phyloP scores from a whole-genome alignment of 2,888 invertebrate species.

The Epirrhoe tristata region DNA sequence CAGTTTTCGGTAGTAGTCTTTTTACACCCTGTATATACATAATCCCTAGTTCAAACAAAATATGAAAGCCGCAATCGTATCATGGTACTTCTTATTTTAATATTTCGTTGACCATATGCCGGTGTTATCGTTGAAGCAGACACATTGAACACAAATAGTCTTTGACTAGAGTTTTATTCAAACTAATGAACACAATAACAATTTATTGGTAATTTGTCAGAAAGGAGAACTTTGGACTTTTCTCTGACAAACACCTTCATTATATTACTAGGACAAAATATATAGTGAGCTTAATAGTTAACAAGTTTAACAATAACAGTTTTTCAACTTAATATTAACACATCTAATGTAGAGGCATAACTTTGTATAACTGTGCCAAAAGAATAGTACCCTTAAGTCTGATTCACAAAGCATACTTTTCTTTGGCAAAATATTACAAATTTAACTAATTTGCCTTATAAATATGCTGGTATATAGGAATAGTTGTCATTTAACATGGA shows the following conservation, averaged over 20 bases:
- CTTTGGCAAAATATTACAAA: not conserved
- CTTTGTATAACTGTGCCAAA: not conserved
- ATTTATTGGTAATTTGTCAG: not conserved
- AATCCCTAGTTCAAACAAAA: too few species aligned
- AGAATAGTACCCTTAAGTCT: not conserved
- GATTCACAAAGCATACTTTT: not conserved
- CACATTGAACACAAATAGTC: not conserved
- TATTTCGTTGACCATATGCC: too few species aligned
- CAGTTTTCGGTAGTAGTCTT: too few species aligned
- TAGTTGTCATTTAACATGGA: not conserved
- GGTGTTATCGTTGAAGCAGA: not conserved
- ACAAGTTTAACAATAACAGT: not conserved
- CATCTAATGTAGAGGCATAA: too few species aligned
- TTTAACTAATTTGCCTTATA: not conserved
- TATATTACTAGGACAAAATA: not conserved
- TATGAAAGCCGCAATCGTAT: too few species aligned
- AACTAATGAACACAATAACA: not conserved
- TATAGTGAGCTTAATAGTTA: not conserved
- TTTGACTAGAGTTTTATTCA: not conserved
- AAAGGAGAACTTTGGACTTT: not conserved
- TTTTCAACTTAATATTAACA: not conserved
- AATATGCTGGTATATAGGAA: not conserved
- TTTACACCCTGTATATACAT: too few species aligned
- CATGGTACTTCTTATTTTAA: too few species aligned
- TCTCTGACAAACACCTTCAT: not conserved